Evolutionary conservation across 2,113 vertebrate genomes (phyloP).

Genomic region (Seriola dumerili): DNA sequence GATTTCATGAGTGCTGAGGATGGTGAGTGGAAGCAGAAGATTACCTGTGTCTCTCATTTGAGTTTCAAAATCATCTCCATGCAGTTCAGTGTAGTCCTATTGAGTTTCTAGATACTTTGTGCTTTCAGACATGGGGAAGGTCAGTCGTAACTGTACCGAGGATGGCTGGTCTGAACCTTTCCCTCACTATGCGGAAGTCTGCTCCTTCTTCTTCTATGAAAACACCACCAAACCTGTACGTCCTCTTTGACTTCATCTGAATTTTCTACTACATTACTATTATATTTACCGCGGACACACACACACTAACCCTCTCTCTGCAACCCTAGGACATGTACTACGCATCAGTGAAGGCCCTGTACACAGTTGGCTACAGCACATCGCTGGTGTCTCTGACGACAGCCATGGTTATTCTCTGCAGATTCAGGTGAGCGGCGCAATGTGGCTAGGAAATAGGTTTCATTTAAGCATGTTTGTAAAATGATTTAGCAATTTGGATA

Average conservation of each 20-base stretch:
- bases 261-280: neutral
- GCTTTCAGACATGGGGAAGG: slow-evolving; percentile 83
- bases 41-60: neutral
- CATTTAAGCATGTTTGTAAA: neutral
- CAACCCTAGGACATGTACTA: slow-evolving; percentile 90
- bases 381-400: slow-evolving; percentile 97
- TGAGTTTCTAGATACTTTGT: neutral
- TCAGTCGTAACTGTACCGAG: slow-evolving; percentile 95
- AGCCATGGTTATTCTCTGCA: slow-evolving; percentile 97
- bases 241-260: neutral
- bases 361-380: slow-evolving; percentile 98
- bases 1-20: slow-evolving; percentile 91
- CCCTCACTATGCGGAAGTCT: slow-evolving; percentile 95
- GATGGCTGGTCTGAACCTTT: slow-evolving; percentile 95
- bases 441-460: neutral
- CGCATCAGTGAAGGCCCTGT: slow-evolving; percentile 94
- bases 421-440: slow-evolving; percentile 91
- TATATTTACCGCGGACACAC: neutral
- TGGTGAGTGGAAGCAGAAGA: slow-evolving; percentile 78
- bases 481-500: neutral
- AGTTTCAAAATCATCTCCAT: neutral
- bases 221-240: slow-evolving; percentile 85
- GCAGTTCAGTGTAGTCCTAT: no score
- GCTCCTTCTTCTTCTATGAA: slow-evolving; percentile 88
- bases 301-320: slow-evolving; percentile 20